A percentile compares a stretch with the other conserved stretches of the same genome.
Conservation (phyloP, 2,888 invertebrate species). For the Luperina nickerlii region DNA sequence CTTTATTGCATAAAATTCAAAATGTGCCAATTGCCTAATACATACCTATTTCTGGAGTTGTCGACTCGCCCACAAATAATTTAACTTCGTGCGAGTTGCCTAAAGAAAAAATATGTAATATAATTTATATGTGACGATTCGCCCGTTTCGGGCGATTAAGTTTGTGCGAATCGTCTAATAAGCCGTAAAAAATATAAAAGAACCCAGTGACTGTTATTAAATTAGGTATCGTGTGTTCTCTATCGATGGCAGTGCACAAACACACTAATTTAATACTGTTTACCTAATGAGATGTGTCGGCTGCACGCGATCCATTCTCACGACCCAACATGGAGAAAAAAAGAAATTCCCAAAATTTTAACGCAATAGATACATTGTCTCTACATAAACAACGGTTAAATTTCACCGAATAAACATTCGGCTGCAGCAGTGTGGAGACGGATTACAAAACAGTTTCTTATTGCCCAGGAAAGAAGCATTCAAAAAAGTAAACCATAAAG, state of each 20-base stretch:
- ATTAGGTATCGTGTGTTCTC: slow-evolving; percentile 57
- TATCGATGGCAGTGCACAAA: slow-evolving; percentile 73
- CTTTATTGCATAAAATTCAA: not conserved
- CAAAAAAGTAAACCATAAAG: slow-evolving; percentile 15
- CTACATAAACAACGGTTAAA: slow-evolving; percentile 86
- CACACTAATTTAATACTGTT: slow-evolving; percentile 84
- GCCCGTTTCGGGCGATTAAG: not conserved
- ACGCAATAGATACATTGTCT: slow-evolving; percentile 88
- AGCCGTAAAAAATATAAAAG: slow-evolving; percentile 40
- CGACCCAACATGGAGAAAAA: slow-evolving; percentile 83
- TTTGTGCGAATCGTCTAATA: not conserved
- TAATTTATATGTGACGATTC: not conserved
- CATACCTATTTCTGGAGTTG: not conserved
- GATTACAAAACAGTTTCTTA: slow-evolving; percentile 44
- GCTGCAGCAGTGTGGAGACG: slow-evolving; percentile 71
- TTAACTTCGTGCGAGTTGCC: not conserved
- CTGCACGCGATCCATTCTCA: slow-evolving; percentile 87
- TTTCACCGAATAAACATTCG: slow-evolving; percentile 78
- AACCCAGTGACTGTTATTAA: slow-evolving; percentile 49
- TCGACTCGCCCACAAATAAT: not conserved
- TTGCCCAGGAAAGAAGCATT: not conserved
- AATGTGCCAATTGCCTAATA: not conserved
- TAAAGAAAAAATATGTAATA: not conserved
- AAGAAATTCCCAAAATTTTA: slow-evolving; percentile 83
- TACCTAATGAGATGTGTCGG: slow-evolving; percentile 85